These are phyloP conservation scores for Drosophila nikananu DNA, from an alignment of 1,140 invertebrate genomes.

Conservation along the genomic window DNA sequence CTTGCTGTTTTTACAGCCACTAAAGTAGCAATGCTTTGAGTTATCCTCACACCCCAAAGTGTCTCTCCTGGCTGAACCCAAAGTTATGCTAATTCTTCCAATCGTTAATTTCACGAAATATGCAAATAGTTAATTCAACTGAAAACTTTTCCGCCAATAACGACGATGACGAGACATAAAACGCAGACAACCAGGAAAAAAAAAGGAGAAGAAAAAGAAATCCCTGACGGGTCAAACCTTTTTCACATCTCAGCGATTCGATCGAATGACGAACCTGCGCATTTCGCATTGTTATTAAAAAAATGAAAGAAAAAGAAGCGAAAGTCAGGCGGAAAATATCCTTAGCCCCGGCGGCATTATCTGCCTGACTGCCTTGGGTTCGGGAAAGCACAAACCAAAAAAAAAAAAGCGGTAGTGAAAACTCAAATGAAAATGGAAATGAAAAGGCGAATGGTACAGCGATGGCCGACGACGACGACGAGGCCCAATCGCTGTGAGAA, in stretches of 20 bases:
- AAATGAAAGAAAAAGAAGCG: slow-evolving; percentile 38
- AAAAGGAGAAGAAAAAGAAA: background rate
- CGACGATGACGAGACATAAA: slow-evolving; percentile 57
- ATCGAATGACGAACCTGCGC: slow-evolving; percentile 53
- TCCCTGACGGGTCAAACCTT: slow-evolving; percentile 44
- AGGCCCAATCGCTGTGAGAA: slow-evolving; percentile 69
- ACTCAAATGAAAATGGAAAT: slow-evolving; percentile 11
- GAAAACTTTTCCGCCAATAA: slow-evolving; percentile 66
- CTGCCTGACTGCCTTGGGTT: slow-evolving; percentile 15
- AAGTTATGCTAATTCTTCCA: slow-evolving; percentile 67
- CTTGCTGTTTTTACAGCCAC: slow-evolving; percentile 5
- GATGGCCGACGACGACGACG: slow-evolving; percentile 59
- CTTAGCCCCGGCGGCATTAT: slow-evolving; percentile 35
- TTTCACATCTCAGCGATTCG: slow-evolving; percentile 69
- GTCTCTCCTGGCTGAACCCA: slow-evolving; percentile 1
- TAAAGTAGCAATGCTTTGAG: slow-evolving; percentile 7
- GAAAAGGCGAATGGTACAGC: slow-evolving; percentile 16
- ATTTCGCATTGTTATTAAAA: slow-evolving; percentile 72
- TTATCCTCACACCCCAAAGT: slow-evolving; percentile 14
- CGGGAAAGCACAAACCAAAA: background rate
- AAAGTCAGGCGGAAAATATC: slow-evolving; percentile 57
- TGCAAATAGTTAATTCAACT: slow-evolving; percentile 71
- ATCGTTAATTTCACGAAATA: slow-evolving; percentile 71
- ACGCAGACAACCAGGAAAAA: slow-evolving; percentile 2
- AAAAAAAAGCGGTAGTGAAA: background rate